Evolutionary conservation across 1,140 invertebrate species (phyloP).

Genomic region (Pararge aegeria): DNA sequence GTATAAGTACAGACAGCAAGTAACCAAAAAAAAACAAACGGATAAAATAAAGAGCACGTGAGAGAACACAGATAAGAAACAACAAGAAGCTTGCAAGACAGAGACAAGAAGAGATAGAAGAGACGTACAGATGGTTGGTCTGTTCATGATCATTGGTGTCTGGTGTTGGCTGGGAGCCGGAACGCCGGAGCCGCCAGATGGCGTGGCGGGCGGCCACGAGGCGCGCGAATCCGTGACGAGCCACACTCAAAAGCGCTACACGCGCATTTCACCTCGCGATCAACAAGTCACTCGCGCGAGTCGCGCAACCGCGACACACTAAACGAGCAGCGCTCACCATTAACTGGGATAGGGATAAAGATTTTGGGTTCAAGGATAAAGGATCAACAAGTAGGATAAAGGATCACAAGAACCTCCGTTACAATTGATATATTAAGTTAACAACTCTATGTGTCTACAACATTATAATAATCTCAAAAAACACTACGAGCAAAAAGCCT

Average conservation of each 20-base stretch:
- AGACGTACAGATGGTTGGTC: conserved; percentile 80
- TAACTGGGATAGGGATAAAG: conserved; percentile 26
- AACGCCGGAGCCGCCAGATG: conserved; percentile 82
- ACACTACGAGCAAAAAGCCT: conserved; percentile 69
- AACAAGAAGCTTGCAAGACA: conserved; percentile 27
- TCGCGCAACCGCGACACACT: conserved; percentile 27
- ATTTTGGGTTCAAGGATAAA: conserved; percentile 8
- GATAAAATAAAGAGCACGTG: not conserved
- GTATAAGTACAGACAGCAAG: no score
- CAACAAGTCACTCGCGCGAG: conserved; percentile 56
- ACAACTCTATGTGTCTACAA: conserved; percentile 11
- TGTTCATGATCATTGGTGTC: conserved; percentile 79
- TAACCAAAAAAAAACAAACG: conserved; percentile 6
- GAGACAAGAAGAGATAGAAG: conserved; percentile 64
- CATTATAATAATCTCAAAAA: conserved; percentile 28
- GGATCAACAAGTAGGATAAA: conserved; percentile 51
- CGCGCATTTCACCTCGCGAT: conserved; percentile 54
- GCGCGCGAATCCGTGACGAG: conserved; percentile 83
- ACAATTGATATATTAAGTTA: conserved; percentile 21
- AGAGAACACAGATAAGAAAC: not conserved
- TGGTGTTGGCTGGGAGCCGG: conserved; percentile 80
- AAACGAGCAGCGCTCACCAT: conserved; percentile 43
- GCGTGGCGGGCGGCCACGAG: conserved; percentile 84
- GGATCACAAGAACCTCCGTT: conserved; percentile 39
- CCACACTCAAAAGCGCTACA: conserved; percentile 74